Conservation (phyloP, 2,797 vertebrate genomes). For the Oryzias sinensis region DNA sequence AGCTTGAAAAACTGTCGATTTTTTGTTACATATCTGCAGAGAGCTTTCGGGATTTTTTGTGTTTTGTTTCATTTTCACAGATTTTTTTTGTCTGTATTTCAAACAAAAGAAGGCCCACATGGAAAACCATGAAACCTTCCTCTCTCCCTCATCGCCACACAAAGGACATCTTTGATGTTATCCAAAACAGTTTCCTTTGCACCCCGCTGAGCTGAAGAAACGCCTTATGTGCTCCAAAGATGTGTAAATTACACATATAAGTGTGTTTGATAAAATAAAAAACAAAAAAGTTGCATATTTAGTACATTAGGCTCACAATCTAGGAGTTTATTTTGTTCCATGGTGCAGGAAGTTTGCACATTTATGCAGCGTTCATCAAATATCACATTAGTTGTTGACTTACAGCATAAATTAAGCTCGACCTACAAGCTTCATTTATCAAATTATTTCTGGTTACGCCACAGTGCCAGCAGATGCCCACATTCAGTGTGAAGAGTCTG, state of each 20-base stretch:
- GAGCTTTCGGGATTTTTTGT: conserved; percentile 26
- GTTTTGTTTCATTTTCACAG: conserved; percentile 2
- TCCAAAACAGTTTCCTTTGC: conserved; percentile 50
- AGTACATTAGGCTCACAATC: no score
- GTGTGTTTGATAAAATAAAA: no score
- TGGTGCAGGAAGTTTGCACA: no score
- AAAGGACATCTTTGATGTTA: conserved; percentile 52
- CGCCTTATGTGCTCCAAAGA: conserved; percentile 14
- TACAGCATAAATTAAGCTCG: conserved; percentile 10
- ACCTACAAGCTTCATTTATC: conserved; percentile 5
- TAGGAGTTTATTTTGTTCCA: no score
- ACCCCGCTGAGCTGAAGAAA: conserved; percentile 34
- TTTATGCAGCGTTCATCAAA: not conserved
- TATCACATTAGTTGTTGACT: not conserved
- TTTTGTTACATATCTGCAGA: conserved; percentile 10
- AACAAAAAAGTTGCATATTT: no score
- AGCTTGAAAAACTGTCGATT: conserved; percentile 34
- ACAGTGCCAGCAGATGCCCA: conserved; percentile 52
- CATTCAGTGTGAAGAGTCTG: conserved; percentile 17
- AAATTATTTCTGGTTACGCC: conserved; percentile 13
- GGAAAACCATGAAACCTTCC: conserved; percentile 38
- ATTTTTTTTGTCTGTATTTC: conserved; percentile 12
- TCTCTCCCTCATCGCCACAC: conserved; percentile 25
- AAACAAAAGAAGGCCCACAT: conserved; percentile 45
- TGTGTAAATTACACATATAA: no score